Conservation (phyloP, 2,888 invertebrate genomes). For the Rhingia rostrata region DNA sequence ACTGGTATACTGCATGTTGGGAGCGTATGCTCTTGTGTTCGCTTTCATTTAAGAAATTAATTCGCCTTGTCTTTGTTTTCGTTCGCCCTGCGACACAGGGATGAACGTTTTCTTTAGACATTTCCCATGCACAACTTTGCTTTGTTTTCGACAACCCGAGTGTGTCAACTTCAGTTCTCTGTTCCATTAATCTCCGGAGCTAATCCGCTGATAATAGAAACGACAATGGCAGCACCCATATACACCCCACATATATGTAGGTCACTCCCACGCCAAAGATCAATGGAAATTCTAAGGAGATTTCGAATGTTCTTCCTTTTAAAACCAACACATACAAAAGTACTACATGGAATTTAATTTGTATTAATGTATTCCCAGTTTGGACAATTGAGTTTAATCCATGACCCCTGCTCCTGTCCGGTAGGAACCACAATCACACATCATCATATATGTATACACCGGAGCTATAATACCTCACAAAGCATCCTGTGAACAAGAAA, state of each 20-base stretch:
- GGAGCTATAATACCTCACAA: slow-evolving; percentile 1
- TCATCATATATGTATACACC: slow-evolving; percentile 28
- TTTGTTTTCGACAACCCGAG: slow-evolving; percentile 55
- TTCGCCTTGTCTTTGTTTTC: slow-evolving; percentile 53
- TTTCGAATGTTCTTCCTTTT: slow-evolving; percentile 8
- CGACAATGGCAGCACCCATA: slow-evolving; percentile 52
- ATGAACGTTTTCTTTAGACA: slow-evolving; percentile 15
- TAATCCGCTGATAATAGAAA: slow-evolving; percentile 69
- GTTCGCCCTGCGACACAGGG: slow-evolving; percentile 1
- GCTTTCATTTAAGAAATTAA: slow-evolving; percentile 70
- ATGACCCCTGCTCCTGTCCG: slow-evolving; percentile 11
- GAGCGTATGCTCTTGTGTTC: slow-evolving; percentile 16
- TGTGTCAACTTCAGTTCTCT: slow-evolving; percentile 68
- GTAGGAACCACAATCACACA: slow-evolving; percentile 39
- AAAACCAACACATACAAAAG: background rate
- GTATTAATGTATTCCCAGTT: slow-evolving; percentile 64
- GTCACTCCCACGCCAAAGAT: slow-evolving; percentile 12
- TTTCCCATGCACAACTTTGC: slow-evolving; percentile 26
- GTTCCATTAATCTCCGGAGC: slow-evolving; percentile 67
- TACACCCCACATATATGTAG: slow-evolving; percentile 1
- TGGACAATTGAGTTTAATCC: slow-evolving; percentile 65
- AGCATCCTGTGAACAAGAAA: slow-evolving; percentile 29
- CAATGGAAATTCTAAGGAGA: slow-evolving; percentile 24
- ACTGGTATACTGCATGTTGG: slow-evolving; percentile 5
- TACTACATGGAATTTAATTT: slow-evolving; percentile 57